Evolutionary conservation across 2,888 invertebrate genomes (phyloP), one percentile per base, ranked within the genome.

Genomic region (Bombylius discolor): DNA sequence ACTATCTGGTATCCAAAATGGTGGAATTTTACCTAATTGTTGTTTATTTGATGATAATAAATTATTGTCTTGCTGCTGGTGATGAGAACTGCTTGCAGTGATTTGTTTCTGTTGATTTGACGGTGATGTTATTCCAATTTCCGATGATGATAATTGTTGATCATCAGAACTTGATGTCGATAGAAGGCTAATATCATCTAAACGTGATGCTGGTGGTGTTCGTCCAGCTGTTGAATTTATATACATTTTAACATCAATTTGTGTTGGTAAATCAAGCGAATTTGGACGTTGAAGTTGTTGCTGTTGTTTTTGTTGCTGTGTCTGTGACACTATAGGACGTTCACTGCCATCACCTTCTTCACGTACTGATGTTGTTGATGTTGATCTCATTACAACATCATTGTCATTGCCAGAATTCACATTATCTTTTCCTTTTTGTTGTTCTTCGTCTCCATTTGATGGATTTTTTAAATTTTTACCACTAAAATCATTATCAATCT

Each of bases 1-100:
- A 5, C 82, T 78, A 70, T 94, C 93, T 0, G 91, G 91, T 53
- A 93, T 83, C 93, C 93, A 93, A 64, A 84, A 80, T 0, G 92
- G 92, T 13, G 87, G 84, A 55, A 85, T 79, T 67, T 83, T 83
- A 1, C 90, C 90, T 55, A 90, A 70, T 60, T 76, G 69, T 13
- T 71, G 71, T 54, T 68, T 66, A 48, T 53, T 42, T 5, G 23
- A 31, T 34, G 34, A 14, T 13, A n/a, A 31, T 49, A 45, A 23
- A 47, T 36, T 34, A 45, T 7, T 23, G 66, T 56, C 67, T 69
- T 13, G 68, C 65, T 32, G 63, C 62, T 52, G 63, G 63, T 5
- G 65, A 42, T 34, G 49, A 45, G 3, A 34, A 62, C 44, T n/a
- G 1, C 12, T 12, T 12, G 11, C 44, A 44, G 44, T 13, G 12